Percentiles rank a stretch among this genome's conserved stretches.
These are phyloP conservation scores for Chaetura pelagica DNA, from an alignment of 2,113 vertebrate genomes.

Conservation along the genomic window DNA sequence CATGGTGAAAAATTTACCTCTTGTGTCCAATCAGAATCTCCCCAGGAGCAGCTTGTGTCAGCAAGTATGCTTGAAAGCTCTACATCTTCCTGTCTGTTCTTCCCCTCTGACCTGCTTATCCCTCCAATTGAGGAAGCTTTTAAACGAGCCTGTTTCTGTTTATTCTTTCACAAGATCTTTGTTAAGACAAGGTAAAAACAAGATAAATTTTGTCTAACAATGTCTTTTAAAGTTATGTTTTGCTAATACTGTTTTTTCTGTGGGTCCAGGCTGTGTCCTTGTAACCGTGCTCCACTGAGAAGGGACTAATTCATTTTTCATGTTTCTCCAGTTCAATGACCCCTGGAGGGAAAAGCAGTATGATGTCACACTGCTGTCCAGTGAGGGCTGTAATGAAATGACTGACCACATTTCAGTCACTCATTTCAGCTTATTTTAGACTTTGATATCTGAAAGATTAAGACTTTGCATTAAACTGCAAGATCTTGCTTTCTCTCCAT, in stretches of 20 bases:
- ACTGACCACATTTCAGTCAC: background rate
- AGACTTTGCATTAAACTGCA: slow-evolving; percentile 43
- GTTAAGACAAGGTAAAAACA: background rate
- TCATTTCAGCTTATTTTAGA: background rate
- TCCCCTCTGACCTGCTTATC: background rate
- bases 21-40: too few relatives aligned
- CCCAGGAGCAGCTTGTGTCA: background rate
- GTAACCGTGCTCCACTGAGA: background rate
- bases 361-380: background rate
- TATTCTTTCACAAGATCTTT: background rate
- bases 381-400: background rate
- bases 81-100: background rate
- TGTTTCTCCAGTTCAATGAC: background rate
- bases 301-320: background rate
- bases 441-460: slow-evolving; percentile 30
- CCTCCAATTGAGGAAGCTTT: background rate
- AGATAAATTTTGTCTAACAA: background rate
- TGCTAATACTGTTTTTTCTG: background rate
- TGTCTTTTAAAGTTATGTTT: background rate
- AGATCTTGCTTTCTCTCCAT: slow-evolving; percentile 32
- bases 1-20: too few relatives aligned
- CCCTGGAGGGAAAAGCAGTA: background rate
- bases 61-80: background rate
- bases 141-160: background rate
- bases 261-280: background rate